phyloP scores from a whole-genome alignment of 2,797 vertebrate species.

The Okamejei kenojei region DNA sequence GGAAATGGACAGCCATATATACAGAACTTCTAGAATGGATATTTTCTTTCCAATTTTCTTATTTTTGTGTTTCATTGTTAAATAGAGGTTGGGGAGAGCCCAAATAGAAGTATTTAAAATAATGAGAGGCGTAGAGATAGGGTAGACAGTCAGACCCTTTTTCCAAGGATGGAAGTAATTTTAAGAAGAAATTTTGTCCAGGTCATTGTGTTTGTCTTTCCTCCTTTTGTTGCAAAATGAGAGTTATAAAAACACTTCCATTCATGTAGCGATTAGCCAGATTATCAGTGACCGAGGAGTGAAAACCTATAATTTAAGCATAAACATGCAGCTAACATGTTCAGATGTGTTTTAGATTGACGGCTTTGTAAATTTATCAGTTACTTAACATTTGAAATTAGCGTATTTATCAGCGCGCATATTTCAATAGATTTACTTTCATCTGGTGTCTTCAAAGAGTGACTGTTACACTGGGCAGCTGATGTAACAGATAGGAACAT shows the following conservation, averaged over 20 bases:
- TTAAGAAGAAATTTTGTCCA: background rate
- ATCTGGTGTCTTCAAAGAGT: background rate
- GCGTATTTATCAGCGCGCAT: background rate
- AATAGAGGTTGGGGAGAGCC: too few relatives aligned
- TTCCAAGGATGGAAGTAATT: too few relatives aligned
- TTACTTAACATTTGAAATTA: background rate
- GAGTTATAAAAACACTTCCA: background rate
- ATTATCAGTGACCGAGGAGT: background rate
- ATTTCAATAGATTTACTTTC: background rate
- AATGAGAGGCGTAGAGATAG: too few relatives aligned
- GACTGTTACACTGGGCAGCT: background rate
- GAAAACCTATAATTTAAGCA: background rate
- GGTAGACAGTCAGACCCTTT: too few relatives aligned
- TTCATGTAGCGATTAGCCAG: background rate
- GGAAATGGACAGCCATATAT: too few relatives aligned
- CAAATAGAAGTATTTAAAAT: too few relatives aligned
- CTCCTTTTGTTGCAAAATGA: background rate
- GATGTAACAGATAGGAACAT: background rate
- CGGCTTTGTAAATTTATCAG: background rate
- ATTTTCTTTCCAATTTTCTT: too few relatives aligned
- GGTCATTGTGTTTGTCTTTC: too few relatives aligned
- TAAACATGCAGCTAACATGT: background rate
- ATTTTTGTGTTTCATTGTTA: background rate
- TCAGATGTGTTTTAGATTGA: background rate
- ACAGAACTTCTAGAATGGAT: too few relatives aligned